Percentiles rank a stretch among this genome's conserved stretches.
Evolutionary conservation across 2,888 invertebrate species (phyloP).

Genomic region (Troides helena): DNA sequence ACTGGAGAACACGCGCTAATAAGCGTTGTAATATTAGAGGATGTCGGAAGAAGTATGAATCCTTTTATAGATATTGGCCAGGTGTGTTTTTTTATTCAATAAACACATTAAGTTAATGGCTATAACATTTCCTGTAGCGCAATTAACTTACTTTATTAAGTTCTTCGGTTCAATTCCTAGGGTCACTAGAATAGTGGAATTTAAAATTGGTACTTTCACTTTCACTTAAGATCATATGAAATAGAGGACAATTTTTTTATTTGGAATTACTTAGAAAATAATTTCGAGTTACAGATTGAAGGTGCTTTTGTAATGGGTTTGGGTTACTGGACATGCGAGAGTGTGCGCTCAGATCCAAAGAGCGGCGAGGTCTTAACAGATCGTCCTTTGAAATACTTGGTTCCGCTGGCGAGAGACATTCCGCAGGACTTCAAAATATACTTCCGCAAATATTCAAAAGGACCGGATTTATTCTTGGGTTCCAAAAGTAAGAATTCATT

Average conservation of each 20-base stretch:
- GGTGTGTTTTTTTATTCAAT: slow-evolving; percentile 41
- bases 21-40: slow-evolving; percentile 83
- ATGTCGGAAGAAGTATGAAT: slow-evolving; percentile 82
- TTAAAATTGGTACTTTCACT: no score
- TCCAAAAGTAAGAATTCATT: slow-evolving; percentile 45
- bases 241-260: no score
- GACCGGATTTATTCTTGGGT: slow-evolving; percentile 40
- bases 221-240: no score
- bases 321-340: slow-evolving; percentile 85
- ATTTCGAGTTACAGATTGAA: slow-evolving; percentile 57
- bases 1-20: slow-evolving; percentile 82
- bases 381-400: slow-evolving; percentile 86
- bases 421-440: slow-evolving; percentile 83
- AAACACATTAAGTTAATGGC: neutral
- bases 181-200: no score
- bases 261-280: no score
- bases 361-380: slow-evolving; percentile 83
- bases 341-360: slow-evolving; percentile 78
- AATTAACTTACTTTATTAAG: neutral
- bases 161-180: neutral
- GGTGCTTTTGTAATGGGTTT: slow-evolving; percentile 85
- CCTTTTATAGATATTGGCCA: slow-evolving; percentile 84
- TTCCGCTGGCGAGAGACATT: slow-evolving; percentile 84
- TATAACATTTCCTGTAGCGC: neutral
- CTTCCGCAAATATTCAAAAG: slow-evolving; percentile 57